phyloP scores from a whole-genome alignment of 2,888 invertebrate species.

The Drosophila tripunctata region DNA sequence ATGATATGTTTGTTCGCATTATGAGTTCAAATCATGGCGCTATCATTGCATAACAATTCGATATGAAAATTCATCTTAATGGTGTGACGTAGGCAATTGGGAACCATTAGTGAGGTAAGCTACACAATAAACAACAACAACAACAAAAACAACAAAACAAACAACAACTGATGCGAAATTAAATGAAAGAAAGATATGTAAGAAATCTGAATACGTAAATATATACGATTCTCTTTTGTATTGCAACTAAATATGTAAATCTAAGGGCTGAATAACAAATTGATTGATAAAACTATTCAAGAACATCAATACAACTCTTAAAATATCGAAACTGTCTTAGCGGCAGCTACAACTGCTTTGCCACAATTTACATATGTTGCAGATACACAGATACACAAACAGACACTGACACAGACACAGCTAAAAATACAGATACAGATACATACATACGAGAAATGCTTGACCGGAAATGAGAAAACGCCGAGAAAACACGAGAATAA shows the following conservation, averaged over 20 bases:
- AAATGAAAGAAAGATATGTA: constrained; percentile 9
- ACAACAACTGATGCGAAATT: constrained; percentile 15
- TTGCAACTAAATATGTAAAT: constrained; percentile 17
- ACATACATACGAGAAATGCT: constrained; percentile 28
- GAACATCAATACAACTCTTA: constrained; percentile 26
- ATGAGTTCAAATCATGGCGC: constrained; percentile 77
- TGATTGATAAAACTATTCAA: constrained; percentile 22
- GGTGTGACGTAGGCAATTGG: constrained; percentile 85
- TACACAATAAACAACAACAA: constrained; percentile 84
- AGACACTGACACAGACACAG: constrained; percentile 12
- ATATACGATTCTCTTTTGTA: constrained; percentile 12
- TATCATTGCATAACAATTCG: constrained; percentile 74
- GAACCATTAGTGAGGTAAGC: constrained; percentile 85
- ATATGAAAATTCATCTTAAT: constrained; percentile 81
- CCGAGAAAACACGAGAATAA: constrained; percentile 4
- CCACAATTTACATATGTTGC: constrained; percentile 20
- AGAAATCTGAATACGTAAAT: constrained; percentile 10
- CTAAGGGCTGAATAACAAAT: constrained; percentile 10
- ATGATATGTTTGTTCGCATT: constrained; percentile 42
- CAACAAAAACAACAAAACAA: constrained; percentile 10
- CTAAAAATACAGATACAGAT: constrained; percentile 5
- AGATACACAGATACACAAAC: constrained; percentile 8
- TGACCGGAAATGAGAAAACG: constrained; percentile 13
- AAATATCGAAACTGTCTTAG: constrained; percentile 34
- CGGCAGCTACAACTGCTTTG: constrained; percentile 24